Evolutionary conservation across 2,888 invertebrate genomes (phyloP).

Genomic region (Cordilura impudica): DNA sequence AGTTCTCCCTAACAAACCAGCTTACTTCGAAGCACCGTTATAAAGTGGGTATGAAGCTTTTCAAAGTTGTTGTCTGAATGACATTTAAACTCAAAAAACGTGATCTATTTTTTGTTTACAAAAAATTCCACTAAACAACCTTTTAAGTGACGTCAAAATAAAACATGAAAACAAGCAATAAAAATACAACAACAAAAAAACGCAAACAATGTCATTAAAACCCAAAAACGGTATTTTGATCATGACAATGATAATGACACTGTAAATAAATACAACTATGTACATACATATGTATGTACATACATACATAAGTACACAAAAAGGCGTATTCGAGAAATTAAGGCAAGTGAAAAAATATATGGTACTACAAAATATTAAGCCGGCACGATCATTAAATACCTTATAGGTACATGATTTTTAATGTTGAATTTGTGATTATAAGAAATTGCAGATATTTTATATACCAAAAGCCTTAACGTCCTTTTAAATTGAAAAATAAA

Average conservation of each 20-base stretch:
- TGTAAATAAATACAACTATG: conserved; percentile 34
- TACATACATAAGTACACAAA: conserved; percentile 8
- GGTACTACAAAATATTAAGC: too few species aligned
- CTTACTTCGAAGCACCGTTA: too few species aligned
- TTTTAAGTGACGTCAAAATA: conserved; percentile 44
- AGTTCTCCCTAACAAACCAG: too few species aligned
- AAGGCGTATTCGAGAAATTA: conserved; percentile 2
- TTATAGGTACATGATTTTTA: too few species aligned
- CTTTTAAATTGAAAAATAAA: too few species aligned
- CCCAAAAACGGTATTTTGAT: conserved; percentile 42
- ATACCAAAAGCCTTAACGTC: too few species aligned
- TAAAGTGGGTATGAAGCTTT: too few species aligned
- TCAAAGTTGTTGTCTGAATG: too few species aligned
- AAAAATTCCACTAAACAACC: conserved; percentile 24
- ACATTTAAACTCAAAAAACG: background rate
- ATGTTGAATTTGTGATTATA: too few species aligned
- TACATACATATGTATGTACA: background rate
- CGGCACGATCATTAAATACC: too few species aligned
- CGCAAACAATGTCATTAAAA: conserved; percentile 32
- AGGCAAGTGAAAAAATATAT: background rate
- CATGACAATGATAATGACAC: conserved; percentile 44
- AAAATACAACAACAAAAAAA: conserved; percentile 18
- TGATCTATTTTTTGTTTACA: conserved; percentile 17
- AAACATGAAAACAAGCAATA: background rate
- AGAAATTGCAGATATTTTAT: too few species aligned